Percentiles rank a stretch among this genome's conserved stretches.
These are phyloP conservation scores for Echeneis naucrates DNA, from an alignment of 2,797 vertebrate genomes.

Conservation along the genomic window DNA sequence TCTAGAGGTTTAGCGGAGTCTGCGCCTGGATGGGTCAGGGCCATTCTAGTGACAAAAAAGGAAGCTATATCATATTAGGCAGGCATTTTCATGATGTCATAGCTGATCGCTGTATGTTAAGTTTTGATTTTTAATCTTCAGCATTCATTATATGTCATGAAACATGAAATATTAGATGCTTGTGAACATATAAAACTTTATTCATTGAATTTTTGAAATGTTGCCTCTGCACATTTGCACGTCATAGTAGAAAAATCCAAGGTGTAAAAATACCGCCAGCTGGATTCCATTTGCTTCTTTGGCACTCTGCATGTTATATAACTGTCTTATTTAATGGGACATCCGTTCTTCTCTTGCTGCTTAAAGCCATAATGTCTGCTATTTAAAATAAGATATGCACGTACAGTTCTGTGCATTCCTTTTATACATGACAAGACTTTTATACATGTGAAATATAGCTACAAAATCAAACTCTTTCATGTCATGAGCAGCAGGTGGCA, in stretches of 20 bases:
- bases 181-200: not conserved
- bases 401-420: not conserved
- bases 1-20: no score
- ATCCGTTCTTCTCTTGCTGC: not conserved
- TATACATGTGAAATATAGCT: not conserved
- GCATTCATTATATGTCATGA: not conserved
- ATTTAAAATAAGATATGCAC: not conserved
- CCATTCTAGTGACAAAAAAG: no score
- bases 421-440: conserved; percentile 4
- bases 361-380: not conserved
- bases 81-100: no score
- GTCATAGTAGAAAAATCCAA: not conserved
- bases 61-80: no score
- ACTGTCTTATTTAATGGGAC: not conserved
- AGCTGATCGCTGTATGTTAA: not conserved
- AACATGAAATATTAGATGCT: not conserved
- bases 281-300: not conserved
- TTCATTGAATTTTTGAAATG: not conserved
- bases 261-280: not conserved
- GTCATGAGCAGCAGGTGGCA: conserved; percentile 72
- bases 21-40: no score
- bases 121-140: not conserved
- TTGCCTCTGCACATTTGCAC: not conserved
- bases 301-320: not conserved
- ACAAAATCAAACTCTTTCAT: conserved; percentile 25